A percentile compares a stretch with the other conserved stretches of the same genome.
These are phyloP conservation scores for Megaptera novaeangliae DNA, from an alignment of 2,113 vertebrate species.

Conservation along the genomic window DNA sequence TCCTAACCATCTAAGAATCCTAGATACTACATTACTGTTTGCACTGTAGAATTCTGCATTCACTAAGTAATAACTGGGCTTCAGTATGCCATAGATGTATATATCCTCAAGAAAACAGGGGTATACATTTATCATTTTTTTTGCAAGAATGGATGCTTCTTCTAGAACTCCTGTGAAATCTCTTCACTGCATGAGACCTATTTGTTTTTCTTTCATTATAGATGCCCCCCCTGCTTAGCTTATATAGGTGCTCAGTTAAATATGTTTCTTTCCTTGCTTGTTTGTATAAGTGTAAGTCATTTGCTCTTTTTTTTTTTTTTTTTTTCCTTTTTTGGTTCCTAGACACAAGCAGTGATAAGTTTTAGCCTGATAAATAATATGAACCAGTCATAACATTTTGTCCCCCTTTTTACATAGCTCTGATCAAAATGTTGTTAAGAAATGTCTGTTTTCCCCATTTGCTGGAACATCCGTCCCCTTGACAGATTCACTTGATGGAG, in stretches of 20 bases:
- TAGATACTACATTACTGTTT: not conserved
- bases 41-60: not conserved
- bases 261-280: not conserved
- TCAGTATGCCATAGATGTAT: not conserved
- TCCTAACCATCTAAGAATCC: not conserved
- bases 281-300: not conserved
- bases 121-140: not conserved
- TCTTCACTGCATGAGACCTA: not conserved
- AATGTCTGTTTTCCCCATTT: not conserved
- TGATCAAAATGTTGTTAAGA: not conserved
- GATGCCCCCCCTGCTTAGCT: not conserved
- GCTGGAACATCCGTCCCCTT: not conserved
- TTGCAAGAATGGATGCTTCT: not conserved
- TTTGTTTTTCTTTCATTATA: not conserved
- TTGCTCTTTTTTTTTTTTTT: not conserved
- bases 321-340: not conserved
- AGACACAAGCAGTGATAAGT: not conserved
- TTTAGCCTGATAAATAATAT: constrained; percentile 13
- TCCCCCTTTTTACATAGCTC: not conserved
- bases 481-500: not conserved
- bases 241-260: not conserved
- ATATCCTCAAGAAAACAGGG: not conserved
- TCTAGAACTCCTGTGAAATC: not conserved
- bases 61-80: not conserved
- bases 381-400: not conserved